Base-by-base conservation (phyloP, 2,888 invertebrate genomes). In the Mylabris sibirica region DNA sequence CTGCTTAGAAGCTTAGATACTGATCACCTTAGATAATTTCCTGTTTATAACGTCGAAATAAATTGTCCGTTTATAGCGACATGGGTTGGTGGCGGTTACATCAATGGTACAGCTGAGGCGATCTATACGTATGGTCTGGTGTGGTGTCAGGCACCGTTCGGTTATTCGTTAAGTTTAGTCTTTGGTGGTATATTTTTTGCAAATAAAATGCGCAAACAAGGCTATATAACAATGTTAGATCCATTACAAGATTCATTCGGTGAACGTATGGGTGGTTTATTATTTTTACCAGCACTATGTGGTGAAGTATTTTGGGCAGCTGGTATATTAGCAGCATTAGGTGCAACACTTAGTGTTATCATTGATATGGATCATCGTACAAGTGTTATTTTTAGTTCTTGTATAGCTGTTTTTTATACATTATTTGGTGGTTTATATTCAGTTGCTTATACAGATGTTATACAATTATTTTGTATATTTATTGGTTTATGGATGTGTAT, bases 271-370 rank as follows among this genome's bases (percentile, higher is more conserved):
- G 99, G 99, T 26, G 98, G 98, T 1, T 87, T 99, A 73, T 89
- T 99, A 75, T 99, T 98, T 86, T 87, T 99, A 78, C 99, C 99
- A 3, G 98, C 99, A 0, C 90, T 99, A 2, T 95, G 97, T 80
- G 99, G 99, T 8, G 99, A 99, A 87, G 96, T 98, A 5, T 99
- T 99, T 87, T 99, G 99, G 99, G 98, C 98, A 0, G 99, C 98
- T 0, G 98, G 98, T 65, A 98, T 99, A 78, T 88, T 99, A 65
- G 97, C 98, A 0, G 99, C 99, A 6, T 87, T 99, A 57, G 96
- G 99, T 53, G 98, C 99, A 14, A 99, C 99, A 0, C 86, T 99
- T 71, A 94, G 96, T 35, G 98, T 99, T 65, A 98, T 99, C 84
- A 95, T 99, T 81, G 96, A 98, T 85, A 93, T 98, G 91, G 95